A percentile compares a stretch with the other conserved stretches of the same genome.
Conservation (phyloP, 2,113 vertebrate species). For the Pachyramphus minor region DNA sequence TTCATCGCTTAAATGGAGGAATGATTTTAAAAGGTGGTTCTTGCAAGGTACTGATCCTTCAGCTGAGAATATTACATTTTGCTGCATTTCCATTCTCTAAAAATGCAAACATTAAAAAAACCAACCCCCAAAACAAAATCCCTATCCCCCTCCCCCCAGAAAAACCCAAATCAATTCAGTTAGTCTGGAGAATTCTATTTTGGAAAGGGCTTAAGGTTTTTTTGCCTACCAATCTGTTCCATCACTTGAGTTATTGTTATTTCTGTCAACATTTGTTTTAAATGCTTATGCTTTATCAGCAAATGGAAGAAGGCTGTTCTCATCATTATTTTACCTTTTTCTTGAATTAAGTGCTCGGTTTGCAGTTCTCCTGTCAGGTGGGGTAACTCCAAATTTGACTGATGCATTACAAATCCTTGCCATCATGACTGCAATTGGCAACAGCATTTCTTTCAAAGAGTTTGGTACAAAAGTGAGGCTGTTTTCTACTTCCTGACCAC, state of each 20-base stretch:
- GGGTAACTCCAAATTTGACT: neutral
- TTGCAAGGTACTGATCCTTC: accelerated
- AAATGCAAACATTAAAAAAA: neutral
- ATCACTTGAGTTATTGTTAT: neutral
- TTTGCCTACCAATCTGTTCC: neutral
- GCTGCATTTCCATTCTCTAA: neutral
- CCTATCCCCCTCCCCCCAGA: too few species aligned
- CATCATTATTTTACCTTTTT: neutral
- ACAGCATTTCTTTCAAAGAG: neutral
- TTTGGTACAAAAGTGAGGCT: neutral
- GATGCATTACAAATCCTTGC: neutral
- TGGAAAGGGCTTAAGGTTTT: neutral
- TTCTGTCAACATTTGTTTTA: neutral
- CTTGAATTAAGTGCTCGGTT: neutral
- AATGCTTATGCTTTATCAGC: neutral
- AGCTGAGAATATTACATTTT: neutral
- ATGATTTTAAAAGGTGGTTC: neutral
- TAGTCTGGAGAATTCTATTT: neutral
- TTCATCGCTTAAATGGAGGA: neutral
- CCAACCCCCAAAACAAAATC: neutral
- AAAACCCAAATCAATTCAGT: neutral
- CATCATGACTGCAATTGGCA: neutral
- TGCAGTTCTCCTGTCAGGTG: neutral
- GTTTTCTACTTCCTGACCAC: neutral
- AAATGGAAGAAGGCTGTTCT: neutral